Evolutionary conservation across 2,113 vertebrate species (phyloP), one percentile per base, ranked within the genome.

Genomic region (Deroptyus accipitrinus): DNA sequence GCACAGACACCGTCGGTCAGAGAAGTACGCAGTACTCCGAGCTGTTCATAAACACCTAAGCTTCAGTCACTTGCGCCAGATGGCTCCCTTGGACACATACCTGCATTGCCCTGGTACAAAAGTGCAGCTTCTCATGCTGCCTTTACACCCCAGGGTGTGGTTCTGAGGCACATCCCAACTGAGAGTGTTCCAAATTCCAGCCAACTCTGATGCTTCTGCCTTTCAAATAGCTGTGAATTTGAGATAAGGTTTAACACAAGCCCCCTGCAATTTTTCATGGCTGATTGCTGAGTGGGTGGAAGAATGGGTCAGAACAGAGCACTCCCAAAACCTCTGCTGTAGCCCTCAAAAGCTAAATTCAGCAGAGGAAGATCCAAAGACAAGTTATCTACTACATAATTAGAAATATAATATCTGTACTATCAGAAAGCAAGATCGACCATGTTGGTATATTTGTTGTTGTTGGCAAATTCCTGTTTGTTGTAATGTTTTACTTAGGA

Each of bases 221-320:
- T 94, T 86, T 91, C 54, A 92, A 95, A 93, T 74, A 89, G 42
- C 54, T 91, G 78, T 35, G 51, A 90, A 94, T 37, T 72, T 88
- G 78, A 92, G 66, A 91, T 69, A 81, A 92, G 37, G 31, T 89
- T 95, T 93, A 89, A 72, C 91, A 76, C 30, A 42, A 81, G 89
- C 66, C 51, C 81, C 51, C 64, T 72, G 55, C 74, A 82, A 76
- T n/a, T 86, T 74, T 93, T 92, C 94, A 78, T 16, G 2, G 55
- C 25, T 78, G 61, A 90, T 7, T 88, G 90, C 35, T 73, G 82
- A 73, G 91, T 83, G 81, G 75, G 81, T 86, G 90, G 93, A 77
- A 85, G 73, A 94, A 87, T 24, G 67, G 93, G 69, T 73, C 85
- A 87, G 75, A 92, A 86, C 20, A 86, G 64, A 83, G 73, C 42